Conservation (phyloP, 1,140 invertebrate genomes). For the Bathynomus jamesi region DNA sequence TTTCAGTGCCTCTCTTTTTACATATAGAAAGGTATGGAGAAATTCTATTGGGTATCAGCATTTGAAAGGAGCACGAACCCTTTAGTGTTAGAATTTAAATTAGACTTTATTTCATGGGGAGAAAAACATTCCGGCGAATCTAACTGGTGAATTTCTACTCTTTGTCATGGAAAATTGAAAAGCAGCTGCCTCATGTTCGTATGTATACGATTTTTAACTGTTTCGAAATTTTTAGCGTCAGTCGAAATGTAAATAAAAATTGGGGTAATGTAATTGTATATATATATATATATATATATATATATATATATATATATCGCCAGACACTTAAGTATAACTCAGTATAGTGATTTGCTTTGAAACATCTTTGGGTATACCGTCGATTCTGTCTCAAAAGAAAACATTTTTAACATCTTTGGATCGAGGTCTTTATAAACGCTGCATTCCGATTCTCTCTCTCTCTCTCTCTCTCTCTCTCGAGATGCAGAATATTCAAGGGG, state of each 20-base stretch:
- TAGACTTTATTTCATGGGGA: neutral
- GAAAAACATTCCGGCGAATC: neutral
- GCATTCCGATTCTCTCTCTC: too few species aligned
- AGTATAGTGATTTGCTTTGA: too few species aligned
- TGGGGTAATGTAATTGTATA: neutral
- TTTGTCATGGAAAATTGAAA: neutral
- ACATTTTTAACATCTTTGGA: too few species aligned
- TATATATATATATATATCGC: neutral
- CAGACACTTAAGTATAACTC: too few species aligned
- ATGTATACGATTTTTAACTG: too few species aligned
- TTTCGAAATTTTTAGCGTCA: too few species aligned
- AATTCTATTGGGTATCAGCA: neutral
- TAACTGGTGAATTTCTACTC: neutral
- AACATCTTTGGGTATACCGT: too few species aligned
- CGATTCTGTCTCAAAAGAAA: too few species aligned
- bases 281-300: constrained; percentile 2
- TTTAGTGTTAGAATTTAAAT: neutral
- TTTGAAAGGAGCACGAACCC: neutral
- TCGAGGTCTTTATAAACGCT: too few species aligned
- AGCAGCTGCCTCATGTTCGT: neutral
- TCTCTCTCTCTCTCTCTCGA: too few species aligned
- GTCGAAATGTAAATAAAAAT: neutral
- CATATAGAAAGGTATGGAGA: neutral
- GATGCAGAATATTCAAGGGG: too few species aligned
- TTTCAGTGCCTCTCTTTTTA: neutral